phyloP scores from a whole-genome alignment of 2,113 vertebrate genomes.

The Oriolus oriolus region DNA sequence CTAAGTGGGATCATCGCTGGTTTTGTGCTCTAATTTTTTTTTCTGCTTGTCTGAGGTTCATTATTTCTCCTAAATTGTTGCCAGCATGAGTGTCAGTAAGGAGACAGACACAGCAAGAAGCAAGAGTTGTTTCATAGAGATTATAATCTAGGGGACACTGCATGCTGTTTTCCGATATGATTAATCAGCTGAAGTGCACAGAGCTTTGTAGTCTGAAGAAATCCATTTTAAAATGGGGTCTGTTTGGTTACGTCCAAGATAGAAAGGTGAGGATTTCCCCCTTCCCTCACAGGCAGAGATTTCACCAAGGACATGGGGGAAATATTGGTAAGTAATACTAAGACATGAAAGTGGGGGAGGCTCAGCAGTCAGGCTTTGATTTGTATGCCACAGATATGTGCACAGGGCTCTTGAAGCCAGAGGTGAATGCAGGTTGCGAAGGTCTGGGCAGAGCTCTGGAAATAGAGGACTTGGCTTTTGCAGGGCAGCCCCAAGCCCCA shows the following conservation, averaged over 20 bases:
- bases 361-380: not conserved
- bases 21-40: not conserved
- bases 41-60: not conserved
- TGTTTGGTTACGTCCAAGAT: not conserved
- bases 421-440: not conserved
- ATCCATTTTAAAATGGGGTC: slow-evolving; percentile 28
- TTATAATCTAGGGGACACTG: not conserved
- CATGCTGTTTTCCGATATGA: slow-evolving; percentile 7
- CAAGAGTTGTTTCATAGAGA: not conserved
- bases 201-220: slow-evolving; percentile 41
- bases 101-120: slow-evolving; percentile 2
- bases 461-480: not conserved
- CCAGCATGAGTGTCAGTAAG: not conserved
- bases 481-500: accelerated
- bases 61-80: slow-evolving; percentile 57
- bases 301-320: not conserved
- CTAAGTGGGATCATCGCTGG: not conserved
- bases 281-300: not conserved
- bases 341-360: not conserved
- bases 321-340: not conserved
- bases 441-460: not conserved
- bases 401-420: not conserved
- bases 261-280: not conserved
- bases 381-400: not conserved
- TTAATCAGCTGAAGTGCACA: slow-evolving; percentile 1